phyloP scores from a whole-genome alignment of 2,888 invertebrate species.

The Scaptomyza reducta region DNA sequence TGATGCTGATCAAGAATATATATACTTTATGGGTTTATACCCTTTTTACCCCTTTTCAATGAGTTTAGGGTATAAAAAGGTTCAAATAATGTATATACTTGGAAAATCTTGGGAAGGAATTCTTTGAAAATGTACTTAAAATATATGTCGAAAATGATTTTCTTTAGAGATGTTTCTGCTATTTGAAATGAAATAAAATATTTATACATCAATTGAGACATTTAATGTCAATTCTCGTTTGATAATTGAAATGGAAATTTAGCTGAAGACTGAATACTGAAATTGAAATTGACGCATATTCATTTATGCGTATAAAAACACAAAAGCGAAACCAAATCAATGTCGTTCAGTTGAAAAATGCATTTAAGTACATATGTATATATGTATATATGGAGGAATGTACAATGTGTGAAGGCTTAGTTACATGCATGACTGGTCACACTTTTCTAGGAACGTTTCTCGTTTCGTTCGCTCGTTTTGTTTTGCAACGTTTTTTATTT shows the following conservation, averaged over 20 bases:
- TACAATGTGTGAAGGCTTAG: constrained; percentile 2
- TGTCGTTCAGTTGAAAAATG: constrained; percentile 4
- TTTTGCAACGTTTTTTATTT: neutral
- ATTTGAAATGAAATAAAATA: neutral
- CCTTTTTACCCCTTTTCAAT: too few species aligned
- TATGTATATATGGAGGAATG: too few species aligned
- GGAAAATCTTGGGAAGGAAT: too few species aligned
- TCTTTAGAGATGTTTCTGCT: too few species aligned
- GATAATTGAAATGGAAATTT: neutral
- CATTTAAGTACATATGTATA: neutral
- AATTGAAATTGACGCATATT: neutral
- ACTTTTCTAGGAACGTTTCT: neutral
- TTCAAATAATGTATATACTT: too few species aligned
- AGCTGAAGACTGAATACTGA: neutral
- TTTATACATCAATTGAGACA: neutral
- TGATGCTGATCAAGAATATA: too few species aligned
- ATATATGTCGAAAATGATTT: too few species aligned
- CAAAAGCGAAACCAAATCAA: constrained; percentile 5
- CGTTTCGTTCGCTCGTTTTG: neutral
- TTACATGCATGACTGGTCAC: constrained; percentile 9
- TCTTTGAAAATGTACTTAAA: too few species aligned
- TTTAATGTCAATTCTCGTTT: neutral
- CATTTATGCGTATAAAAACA: neutral
- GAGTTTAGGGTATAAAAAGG: too few species aligned
- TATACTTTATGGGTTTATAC: too few species aligned